Conservation (phyloP, 1,140 invertebrate genomes). For the Drosophila virilis region DNA sequence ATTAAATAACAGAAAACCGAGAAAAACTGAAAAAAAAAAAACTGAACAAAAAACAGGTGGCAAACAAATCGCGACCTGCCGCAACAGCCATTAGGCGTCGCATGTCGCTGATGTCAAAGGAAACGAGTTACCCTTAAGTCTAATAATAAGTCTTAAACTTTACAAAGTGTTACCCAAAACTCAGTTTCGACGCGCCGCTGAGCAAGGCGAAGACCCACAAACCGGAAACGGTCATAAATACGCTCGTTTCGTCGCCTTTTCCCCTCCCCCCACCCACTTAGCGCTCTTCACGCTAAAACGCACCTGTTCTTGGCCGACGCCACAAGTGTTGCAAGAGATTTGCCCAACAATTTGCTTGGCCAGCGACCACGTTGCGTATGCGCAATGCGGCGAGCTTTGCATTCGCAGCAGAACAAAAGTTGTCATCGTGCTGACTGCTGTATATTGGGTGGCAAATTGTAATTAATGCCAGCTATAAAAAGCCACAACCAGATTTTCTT, state of each 20-base stretch:
- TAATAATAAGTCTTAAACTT: conserved; percentile 47
- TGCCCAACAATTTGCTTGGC: conserved; percentile 49
- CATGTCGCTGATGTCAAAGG: neutral
- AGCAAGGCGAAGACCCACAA: conserved; percentile 35
- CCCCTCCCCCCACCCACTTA: conserved; percentile 19
- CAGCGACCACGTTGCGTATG: conserved; percentile 43
- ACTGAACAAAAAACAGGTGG: conserved; percentile 29
- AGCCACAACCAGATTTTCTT: conserved; percentile 44
- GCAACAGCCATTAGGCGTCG: conserved; percentile 6
- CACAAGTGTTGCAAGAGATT: conserved; percentile 49
- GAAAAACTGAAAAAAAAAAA: conserved; percentile 42
- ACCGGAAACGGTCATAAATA: conserved; percentile 79
- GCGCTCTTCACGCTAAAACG: conserved; percentile 61
- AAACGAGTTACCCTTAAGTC: conserved; percentile 25
- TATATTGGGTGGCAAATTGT: conserved; percentile 52
- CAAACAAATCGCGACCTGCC: conserved; percentile 54
- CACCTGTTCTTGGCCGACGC: conserved; percentile 62
- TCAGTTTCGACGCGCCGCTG: conserved; percentile 19
- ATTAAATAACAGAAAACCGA: conserved; percentile 55
- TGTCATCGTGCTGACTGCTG: conserved; percentile 9
- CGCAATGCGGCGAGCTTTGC: conserved; percentile 47
- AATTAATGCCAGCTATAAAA: conserved; percentile 56
- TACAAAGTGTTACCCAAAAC: conserved; percentile 39
- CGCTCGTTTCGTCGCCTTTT: conserved; percentile 5
- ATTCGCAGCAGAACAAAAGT: conserved; percentile 50